Base-by-base conservation (phyloP, 2,113 vertebrate genomes). In the Nothobranchius kuhntae region DNA sequence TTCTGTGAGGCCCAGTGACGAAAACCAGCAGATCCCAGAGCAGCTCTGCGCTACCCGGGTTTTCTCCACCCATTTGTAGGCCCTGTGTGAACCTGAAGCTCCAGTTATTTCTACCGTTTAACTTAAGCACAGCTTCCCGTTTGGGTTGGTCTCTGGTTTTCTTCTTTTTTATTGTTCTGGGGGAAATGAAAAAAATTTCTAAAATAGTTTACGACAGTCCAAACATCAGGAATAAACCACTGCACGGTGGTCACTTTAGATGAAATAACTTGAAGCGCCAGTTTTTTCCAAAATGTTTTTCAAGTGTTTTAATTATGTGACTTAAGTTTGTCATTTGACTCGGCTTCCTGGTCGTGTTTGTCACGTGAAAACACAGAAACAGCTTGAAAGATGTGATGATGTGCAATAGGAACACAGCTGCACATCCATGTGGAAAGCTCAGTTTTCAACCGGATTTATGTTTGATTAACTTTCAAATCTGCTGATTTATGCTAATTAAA, bases 221-320 rank as follows among this genome's bases (percentile, higher is more conserved):
- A 75, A 77, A 77, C 75, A 72, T 89, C 87, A 89, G 87, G 85
- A 89, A 87, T 75, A 75, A 81, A 75, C 72, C 77, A 80, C 79
- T 68, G 81, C 86, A 82, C 78, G 13, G 83, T 80, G 85, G 78
- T 80, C 80, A 84, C 78, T 89, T 85, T 82, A 87, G 67, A 15
- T 35, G 2, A 58, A 59, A 67, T 64, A 66, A 73, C 71, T 80
- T 69, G 68, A 81, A 78, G 69, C 35, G 44, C 60, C 56, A 67
- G 69, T 81, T 73, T 54, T 52, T 63, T 30, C 30, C 51, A 36
- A 42, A 54, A 46, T 74, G 51, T 75, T 46, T 78, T 57, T 75
- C 35, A 24, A 62, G 68, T 65, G 51, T 81, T 80, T 78, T 51
- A 42, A 76, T 73, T 58, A 48, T 13, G 57, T 87, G 77, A 81